Conservation (phyloP, 1,140 invertebrate genomes). For the Ips nitidus region DNA sequence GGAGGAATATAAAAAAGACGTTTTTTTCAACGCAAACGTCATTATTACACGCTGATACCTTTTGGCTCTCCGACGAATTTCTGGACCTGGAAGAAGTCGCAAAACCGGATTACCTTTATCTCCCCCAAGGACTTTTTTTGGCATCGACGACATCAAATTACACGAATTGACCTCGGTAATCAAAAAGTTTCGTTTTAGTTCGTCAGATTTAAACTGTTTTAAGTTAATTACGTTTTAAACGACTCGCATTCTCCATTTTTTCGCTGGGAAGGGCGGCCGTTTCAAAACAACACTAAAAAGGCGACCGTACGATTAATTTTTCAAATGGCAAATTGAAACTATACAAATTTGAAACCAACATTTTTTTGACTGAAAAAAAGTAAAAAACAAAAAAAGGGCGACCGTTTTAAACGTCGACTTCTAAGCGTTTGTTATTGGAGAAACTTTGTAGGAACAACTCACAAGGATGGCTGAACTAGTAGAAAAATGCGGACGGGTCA, state of each 20-base stretch:
- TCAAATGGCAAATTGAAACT: background rate
- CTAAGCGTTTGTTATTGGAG: no score
- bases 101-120: constrained; percentile 13
- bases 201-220: background rate
- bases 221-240: background rate
- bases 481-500: no score
- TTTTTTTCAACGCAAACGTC: constrained; percentile 3
- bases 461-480: no score
- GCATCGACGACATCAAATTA: constrained; percentile 10
- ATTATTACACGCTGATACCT: constrained; percentile 11
- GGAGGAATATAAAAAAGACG: background rate
- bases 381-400: background rate
- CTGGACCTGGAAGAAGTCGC: background rate
- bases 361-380: background rate
- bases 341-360: background rate
- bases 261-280: background rate
- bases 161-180: background rate
- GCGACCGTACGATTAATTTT: background rate
- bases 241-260: background rate
- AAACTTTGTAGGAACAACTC: no score
- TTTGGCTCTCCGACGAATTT: background rate
- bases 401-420: background rate
- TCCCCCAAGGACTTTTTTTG: background rate
- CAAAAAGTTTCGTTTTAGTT: background rate
- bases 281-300: background rate